These are phyloP conservation scores for Oryctolagus cuniculus DNA, from an alignment of 2,113 vertebrate genomes.

Conservation along the genomic window mOryCun1.1 NC_091443.1:363001-363500, in stretches of 20 bases:
- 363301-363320: neutral
- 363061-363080: too few species aligned
- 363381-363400: neutral
- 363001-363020: conserved; percentile 44
- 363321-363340: neutral
- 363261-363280: neutral
- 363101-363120: neutral
- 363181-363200: neutral
- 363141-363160: neutral
- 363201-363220: neutral
- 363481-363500: neutral
- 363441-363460: neutral
- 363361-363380: neutral
- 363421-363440: neutral
- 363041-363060: too few species aligned
- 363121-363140: neutral
- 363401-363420: neutral
- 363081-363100: too few species aligned
- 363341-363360: neutral
- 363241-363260: neutral
- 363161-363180: neutral
- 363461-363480: neutral
- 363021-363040: too few species aligned
- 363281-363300: neutral
- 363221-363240: neutral